Base-by-base conservation (phyloP, 2,797 vertebrate genomes). In the Cichlasoma orientale region DNA sequence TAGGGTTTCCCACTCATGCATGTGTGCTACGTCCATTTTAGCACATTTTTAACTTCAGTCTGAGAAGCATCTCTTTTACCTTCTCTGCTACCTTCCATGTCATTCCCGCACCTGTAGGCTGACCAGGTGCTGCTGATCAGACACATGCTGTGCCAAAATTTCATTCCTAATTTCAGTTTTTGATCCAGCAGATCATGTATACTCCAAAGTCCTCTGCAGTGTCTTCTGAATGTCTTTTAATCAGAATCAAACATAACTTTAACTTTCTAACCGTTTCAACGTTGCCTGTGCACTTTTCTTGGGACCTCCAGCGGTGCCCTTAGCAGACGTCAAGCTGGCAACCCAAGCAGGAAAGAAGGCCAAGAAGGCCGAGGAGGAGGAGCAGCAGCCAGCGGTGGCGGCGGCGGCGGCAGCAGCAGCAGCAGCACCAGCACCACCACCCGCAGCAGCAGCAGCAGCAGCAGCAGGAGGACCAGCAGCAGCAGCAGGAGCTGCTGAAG, bases 291-390 rank as follows among this genome's bases (percentile, higher is more conserved):
- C 4, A 1, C 21, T 76, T 21, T 9, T 59, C 33, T 53, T 5
- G 6, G 56, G 1, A 31, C 12, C 70, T 50, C 23, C 74, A 93
- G 84, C 78, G 93, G 91, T 89, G 82, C 93, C 91, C 4, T 88
- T 90, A 85, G 85, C 94, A 91, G 95, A 94, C 86, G 74, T 88
- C 92, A 98, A 97, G 87, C 96, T 99, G 98, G 97, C 96, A 56
- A 59, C 93, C 79, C 90, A 96, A 83, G 94, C 95, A 93, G 97
- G 94, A 80, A 98, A 99, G 87, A 98, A 98, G 84, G 96, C 95
- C 91, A 98, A 95, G 95, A 98, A 98, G 94, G 97, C 96, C 70
- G 98, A 98, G 93, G 97, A 97, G 92, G 97, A 98, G 80, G 97
- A 97, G 88, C 96, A 97, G 88, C 96, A 96, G 66, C 90, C 95